Evolutionary conservation across 1,140 invertebrate species (phyloP).

Genomic region (Cephus cinctus): DNA sequence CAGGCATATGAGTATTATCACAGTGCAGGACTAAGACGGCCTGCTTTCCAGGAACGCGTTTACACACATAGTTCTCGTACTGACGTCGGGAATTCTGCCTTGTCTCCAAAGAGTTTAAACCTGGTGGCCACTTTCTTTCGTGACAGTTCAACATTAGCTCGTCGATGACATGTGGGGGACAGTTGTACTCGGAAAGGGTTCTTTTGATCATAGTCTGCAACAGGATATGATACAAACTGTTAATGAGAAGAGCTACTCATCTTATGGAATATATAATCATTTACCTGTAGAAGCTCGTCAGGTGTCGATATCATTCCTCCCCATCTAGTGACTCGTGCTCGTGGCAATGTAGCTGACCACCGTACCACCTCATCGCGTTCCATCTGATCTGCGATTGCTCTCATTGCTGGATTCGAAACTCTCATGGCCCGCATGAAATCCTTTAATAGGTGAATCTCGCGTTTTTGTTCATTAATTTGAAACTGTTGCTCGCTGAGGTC

Average conservation of each 20-base stretch:
- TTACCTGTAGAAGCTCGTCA: conserved; percentile 87
- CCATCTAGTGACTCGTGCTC: conserved; percentile 91
- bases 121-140: conserved; percentile 90
- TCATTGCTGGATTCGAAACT: conserved; percentile 84
- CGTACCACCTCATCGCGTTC: conserved; percentile 89
- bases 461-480: conserved; percentile 84
- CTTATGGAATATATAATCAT: neutral
- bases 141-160: conserved; percentile 97
- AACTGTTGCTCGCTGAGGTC: conserved; percentile 84
- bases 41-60: conserved; percentile 91
- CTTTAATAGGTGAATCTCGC: conserved; percentile 84
- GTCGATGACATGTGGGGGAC: conserved; percentile 88
- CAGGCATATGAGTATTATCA: conserved; percentile 92
- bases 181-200: conserved; percentile 87
- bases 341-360: conserved; percentile 82
- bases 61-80: conserved; percentile 94
- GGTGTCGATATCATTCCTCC: conserved; percentile 97
- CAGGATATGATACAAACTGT: conserved; percentile 9
- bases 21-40: conserved; percentile 92
- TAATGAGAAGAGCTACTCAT: neutral
- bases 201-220: conserved; percentile 87
- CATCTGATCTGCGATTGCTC: conserved; percentile 88
- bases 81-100: conserved; percentile 86
- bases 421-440: conserved; percentile 91
- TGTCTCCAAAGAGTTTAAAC: conserved; percentile 89